Evolutionary conservation across 2,797 vertebrate species (phyloP).

Genomic region (Adelosebastes latens): DNA sequence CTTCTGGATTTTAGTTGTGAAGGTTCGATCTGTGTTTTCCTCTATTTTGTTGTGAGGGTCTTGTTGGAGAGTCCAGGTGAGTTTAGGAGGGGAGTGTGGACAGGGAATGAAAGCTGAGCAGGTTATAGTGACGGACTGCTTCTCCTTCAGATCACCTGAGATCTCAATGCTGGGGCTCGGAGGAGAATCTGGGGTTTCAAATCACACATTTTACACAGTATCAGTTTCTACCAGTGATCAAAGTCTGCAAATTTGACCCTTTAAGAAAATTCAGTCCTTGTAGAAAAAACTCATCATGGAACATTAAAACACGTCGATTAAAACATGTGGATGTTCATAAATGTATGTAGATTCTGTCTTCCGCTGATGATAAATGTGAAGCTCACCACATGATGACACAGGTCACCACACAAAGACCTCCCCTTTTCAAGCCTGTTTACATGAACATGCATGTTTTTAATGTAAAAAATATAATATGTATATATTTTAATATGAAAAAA

Average conservation of each 20-base stretch:
- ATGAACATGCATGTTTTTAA: neutral
- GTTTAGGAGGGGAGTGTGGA: slow-evolving; percentile 57
- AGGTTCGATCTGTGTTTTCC: slow-evolving; percentile 38
- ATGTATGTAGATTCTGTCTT: neutral
- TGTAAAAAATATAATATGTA: neutral
- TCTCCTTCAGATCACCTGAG: slow-evolving; percentile 26
- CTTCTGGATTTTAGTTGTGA: slow-evolving; percentile 25
- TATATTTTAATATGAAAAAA: no score
- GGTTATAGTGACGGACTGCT: slow-evolving; percentile 39
- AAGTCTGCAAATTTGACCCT: neutral
- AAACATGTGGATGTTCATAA: neutral
- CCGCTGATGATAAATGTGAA: neutral
- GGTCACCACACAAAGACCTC: neutral
- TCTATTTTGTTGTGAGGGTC: neutral
- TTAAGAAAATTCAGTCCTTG: neutral
- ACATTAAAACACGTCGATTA: neutral
- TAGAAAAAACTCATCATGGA: neutral
- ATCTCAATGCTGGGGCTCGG: neutral
- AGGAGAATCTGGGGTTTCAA: slow-evolving; percentile 43
- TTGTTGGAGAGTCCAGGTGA: slow-evolving; percentile 59
- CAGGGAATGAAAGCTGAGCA: slow-evolving; percentile 69
- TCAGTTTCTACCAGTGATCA: neutral
- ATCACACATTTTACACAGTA: neutral
- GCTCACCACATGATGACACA: no score
- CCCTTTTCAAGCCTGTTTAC: neutral